A percentile compares a stretch with the other conserved stretches of the same genome.
These are phyloP conservation scores for Drosophila neonasuta DNA, from an alignment of 2,888 invertebrate species.

Conservation along the genomic window DNA sequence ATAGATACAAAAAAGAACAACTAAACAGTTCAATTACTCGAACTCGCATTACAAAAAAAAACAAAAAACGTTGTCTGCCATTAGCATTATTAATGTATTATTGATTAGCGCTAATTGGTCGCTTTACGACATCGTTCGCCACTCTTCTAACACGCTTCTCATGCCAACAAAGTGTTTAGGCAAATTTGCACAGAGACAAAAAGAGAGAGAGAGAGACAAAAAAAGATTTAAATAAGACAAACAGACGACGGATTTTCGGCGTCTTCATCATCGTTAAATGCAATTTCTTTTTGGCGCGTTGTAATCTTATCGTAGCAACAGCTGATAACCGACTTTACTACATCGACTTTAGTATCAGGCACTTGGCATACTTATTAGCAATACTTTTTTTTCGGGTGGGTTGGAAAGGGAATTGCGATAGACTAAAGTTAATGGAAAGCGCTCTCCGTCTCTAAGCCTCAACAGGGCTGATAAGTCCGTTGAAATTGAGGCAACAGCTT, in stretches of 20 bases:
- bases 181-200: background rate
- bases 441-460: conserved; percentile 2
- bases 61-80: background rate
- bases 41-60: background rate
- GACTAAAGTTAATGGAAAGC: background rate
- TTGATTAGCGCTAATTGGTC: conserved; percentile 5
- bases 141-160: too few relatives aligned
- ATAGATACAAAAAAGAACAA: too few relatives aligned
- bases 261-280: conserved; percentile 24
- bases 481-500: conserved; percentile 19
- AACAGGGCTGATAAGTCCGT: background rate
- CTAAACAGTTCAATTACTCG: background rate
- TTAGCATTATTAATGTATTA: conserved; percentile 17
- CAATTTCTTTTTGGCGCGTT: conserved; percentile 10
- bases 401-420: background rate
- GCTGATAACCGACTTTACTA: conserved; percentile 2
- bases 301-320: conserved; percentile 12
- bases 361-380: conserved; percentile 5
- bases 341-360: background rate
- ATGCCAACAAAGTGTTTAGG: too few relatives aligned
- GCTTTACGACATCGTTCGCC: too few relatives aligned
- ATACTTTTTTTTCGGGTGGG: background rate
- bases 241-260: background rate
- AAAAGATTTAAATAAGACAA: background rate
- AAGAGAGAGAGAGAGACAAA: too few relatives aligned